Percentiles rank a stretch among this genome's conserved stretches.
Conservation (phyloP, 2,888 invertebrate species). For the Cantharis rustica region DNA sequence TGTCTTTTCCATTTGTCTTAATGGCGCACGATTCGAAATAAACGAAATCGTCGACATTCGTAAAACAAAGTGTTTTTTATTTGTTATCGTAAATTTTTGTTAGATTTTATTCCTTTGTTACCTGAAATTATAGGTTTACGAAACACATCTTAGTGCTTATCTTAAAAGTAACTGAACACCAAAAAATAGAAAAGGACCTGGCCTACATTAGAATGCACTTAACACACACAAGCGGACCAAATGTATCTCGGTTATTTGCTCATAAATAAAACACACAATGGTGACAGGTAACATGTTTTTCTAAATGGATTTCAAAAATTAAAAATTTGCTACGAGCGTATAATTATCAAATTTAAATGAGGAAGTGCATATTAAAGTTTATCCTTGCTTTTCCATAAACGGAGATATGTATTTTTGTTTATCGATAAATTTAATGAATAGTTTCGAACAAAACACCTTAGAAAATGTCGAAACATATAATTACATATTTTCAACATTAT, state of each 20-base stretch:
- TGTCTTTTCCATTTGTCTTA: background rate
- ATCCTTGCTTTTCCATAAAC: background rate
- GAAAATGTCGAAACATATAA: background rate
- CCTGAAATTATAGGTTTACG: background rate
- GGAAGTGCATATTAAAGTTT: background rate
- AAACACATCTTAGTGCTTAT: slow-evolving; percentile 32
- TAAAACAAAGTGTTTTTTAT: background rate
- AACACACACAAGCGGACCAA: slow-evolving; percentile 43
- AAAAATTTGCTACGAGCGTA: background rate
- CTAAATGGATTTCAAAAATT: background rate
- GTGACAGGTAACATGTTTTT: slow-evolving; percentile 4
- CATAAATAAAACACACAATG: slow-evolving; percentile 44
- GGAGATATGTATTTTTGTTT: background rate
- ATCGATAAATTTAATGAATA: background rate
- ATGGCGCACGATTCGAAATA: background rate
- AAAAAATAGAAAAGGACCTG: slow-evolving; percentile 40
- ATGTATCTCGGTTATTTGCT: slow-evolving; percentile 28
- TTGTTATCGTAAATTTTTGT: background rate
- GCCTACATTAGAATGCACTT: slow-evolving; percentile 52
- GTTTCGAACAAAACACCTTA: background rate
- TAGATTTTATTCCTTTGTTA: background rate
- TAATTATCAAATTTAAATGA: background rate
- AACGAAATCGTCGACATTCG: background rate
- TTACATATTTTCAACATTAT: background rate
- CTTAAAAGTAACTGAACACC: slow-evolving; percentile 15